phyloP scores from a whole-genome alignment of 2,888 invertebrate genomes.

The Cyaniris semiargus region DNA sequence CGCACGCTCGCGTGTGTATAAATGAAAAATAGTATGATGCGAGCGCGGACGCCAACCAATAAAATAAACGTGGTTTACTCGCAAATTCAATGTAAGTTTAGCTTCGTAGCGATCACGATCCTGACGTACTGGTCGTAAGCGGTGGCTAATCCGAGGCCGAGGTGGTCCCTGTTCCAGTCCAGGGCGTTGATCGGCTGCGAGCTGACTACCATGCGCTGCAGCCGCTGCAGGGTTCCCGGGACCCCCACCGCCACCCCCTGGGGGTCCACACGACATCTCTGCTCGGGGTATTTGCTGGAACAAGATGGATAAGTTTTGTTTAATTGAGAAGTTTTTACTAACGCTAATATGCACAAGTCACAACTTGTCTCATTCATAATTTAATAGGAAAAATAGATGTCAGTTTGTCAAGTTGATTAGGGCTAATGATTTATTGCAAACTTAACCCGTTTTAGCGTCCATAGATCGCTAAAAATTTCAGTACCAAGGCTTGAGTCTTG shows the following conservation, averaged over 20 bases:
- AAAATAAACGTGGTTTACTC: no score
- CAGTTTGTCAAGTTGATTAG: no score
- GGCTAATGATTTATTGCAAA: no score
- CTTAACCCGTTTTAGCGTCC: no score
- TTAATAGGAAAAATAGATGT: no score
- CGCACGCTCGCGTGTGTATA: no score
- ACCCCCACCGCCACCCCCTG: constrained; percentile 88
- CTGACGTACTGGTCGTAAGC: constrained; percentile 95
- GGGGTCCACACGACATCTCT: constrained; percentile 84
- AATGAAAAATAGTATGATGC: no score
- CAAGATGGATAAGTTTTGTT: neutral
- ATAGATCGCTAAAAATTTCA: no score
- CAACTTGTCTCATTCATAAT: no score
- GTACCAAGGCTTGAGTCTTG: no score
- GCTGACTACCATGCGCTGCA: constrained; percentile 91
- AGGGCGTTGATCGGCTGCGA: constrained; percentile 93
- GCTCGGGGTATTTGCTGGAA: constrained; percentile 85
- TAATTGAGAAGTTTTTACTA: neutral
- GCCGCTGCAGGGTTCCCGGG: constrained; percentile 85
- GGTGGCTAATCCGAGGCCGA: constrained; percentile 92
- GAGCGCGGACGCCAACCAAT: no score
- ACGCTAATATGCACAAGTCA: no score
- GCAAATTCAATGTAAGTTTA: constrained; percentile 82
- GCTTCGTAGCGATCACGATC: constrained; percentile 92
- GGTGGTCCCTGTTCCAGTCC: constrained; percentile 95